These are phyloP conservation scores for Zaprionus bogoriensis DNA, from an alignment of 2,888 invertebrate genomes.

Conservation along the genomic window DNA sequence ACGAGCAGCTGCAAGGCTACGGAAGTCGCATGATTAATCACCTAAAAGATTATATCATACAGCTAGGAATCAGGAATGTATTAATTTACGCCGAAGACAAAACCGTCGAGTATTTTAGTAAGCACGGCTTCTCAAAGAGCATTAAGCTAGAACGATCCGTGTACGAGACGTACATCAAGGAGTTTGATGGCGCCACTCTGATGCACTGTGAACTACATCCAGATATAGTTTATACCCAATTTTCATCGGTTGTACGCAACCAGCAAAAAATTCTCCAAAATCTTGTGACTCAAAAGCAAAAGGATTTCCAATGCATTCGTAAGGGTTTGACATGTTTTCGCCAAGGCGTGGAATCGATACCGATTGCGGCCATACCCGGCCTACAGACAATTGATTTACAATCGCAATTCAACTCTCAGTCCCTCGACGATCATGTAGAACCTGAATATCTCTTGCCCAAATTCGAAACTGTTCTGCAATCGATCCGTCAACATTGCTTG, in stretches of 20 bases:
- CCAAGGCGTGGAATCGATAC: constrained; percentile 92
- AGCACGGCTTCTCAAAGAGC: too few relatives aligned
- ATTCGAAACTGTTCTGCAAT: constrained; percentile 86
- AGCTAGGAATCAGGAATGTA: constrained; percentile 90
- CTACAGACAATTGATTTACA: constrained; percentile 93
- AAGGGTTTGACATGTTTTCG: constrained; percentile 94
- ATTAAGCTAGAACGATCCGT: too few relatives aligned
- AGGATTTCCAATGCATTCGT: too few relatives aligned
- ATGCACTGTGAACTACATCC: constrained; percentile 99
- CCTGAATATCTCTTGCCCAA: constrained; percentile 86
- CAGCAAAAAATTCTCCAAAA: constrained; percentile 92
- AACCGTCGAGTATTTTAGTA: too few relatives aligned
- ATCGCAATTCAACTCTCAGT: constrained; percentile 86
- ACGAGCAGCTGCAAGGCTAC: constrained; percentile 98
- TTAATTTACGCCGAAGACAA: too few relatives aligned
- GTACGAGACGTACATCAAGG: too few relatives aligned
- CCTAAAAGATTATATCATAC: constrained; percentile 96
- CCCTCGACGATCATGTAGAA: constrained; percentile 80
- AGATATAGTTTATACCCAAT: constrained; percentile 95
- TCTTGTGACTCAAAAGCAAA: constrained; percentile 87
- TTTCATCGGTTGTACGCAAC: constrained; percentile 89
- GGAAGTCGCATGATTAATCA: constrained; percentile 99
- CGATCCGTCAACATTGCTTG: constrained; percentile 92
- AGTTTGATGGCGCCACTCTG: too few relatives aligned
- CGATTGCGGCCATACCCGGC: too few relatives aligned